Conservation (phyloP, 2,113 vertebrate genomes). For the Aplodontia rufa region DNA sequence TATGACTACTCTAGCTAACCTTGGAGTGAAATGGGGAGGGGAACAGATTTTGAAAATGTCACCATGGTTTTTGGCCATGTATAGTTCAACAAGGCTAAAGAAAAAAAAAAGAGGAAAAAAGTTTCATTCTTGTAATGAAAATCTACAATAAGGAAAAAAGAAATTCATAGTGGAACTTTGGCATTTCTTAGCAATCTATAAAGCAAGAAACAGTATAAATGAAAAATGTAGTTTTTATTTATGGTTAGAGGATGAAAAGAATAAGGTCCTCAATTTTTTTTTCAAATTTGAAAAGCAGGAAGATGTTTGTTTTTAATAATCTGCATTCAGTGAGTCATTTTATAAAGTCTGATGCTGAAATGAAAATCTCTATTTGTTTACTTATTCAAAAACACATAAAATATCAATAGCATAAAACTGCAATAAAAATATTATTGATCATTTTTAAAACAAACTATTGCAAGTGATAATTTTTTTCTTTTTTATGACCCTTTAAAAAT, state of each 20-base stretch:
- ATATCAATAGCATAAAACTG: not conserved
- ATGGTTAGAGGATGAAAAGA: not conserved
- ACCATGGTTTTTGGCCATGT: not conserved
- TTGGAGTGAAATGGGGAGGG: not conserved
- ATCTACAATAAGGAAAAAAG: not conserved
- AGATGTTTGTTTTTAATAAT: constrained; percentile 26
- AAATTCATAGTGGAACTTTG: not conserved
- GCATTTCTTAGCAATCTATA: not conserved
- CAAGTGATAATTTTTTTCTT: not conserved
- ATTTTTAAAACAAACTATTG: constrained; percentile 24
- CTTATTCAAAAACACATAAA: constrained; percentile 39
- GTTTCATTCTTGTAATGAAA: not conserved
- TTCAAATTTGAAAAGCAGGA: not conserved
- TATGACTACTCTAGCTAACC: not conserved
- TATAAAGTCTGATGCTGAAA: not conserved
- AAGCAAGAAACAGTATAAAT: not conserved
- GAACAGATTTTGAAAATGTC: not conserved
- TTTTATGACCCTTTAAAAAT: not conserved
- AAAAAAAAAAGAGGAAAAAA: not conserved
- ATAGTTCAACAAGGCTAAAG: constrained; percentile 8
- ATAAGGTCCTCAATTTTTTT: not conserved
- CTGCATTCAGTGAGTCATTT: constrained; percentile 5
- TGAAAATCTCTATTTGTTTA: constrained; percentile 28
- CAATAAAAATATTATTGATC: not conserved
- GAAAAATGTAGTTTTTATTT: constrained; percentile 13